These are phyloP conservation scores for Mechanitis messenoides DNA, from an alignment of 2,888 invertebrate species.

Conservation along the genomic window DNA sequence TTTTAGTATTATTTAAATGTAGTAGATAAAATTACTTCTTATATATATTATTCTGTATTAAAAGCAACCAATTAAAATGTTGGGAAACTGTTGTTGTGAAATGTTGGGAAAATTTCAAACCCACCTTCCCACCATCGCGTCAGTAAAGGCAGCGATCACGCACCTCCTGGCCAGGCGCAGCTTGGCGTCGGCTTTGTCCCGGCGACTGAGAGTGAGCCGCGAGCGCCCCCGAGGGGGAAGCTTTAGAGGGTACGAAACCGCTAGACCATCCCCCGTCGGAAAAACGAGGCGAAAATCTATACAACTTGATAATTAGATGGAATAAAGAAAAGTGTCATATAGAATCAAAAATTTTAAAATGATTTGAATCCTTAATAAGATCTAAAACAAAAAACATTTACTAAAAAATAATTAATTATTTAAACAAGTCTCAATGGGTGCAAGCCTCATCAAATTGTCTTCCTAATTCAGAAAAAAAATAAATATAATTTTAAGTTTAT, in stretches of 20 bases:
- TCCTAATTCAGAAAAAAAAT: too few species aligned
- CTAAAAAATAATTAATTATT: neutral
- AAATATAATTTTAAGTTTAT: too few species aligned
- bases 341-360: too few species aligned
- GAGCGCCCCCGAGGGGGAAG: constrained; percentile 59
- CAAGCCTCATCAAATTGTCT: too few species aligned
- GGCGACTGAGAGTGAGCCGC: constrained; percentile 60
- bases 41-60: too few species aligned
- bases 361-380: neutral
- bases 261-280: constrained; percentile 65
- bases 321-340: neutral
- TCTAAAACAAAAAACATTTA: neutral
- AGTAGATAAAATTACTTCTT: too few species aligned
- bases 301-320: constrained; percentile 13
- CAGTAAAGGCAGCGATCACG: constrained; percentile 57
- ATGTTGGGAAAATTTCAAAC: constrained; percentile 18
- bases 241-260: constrained; percentile 62
- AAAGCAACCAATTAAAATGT: neutral
- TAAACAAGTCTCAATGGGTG: too few species aligned
- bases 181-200: constrained; percentile 69
- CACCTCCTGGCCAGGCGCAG: constrained; percentile 57
- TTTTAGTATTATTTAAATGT: too few species aligned
- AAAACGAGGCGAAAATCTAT: constrained; percentile 73
- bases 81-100: too few species aligned
- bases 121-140: constrained; percentile 53